Conservation (phyloP, 2,888 invertebrate species). For the Drosophila paramelanica region DNA sequence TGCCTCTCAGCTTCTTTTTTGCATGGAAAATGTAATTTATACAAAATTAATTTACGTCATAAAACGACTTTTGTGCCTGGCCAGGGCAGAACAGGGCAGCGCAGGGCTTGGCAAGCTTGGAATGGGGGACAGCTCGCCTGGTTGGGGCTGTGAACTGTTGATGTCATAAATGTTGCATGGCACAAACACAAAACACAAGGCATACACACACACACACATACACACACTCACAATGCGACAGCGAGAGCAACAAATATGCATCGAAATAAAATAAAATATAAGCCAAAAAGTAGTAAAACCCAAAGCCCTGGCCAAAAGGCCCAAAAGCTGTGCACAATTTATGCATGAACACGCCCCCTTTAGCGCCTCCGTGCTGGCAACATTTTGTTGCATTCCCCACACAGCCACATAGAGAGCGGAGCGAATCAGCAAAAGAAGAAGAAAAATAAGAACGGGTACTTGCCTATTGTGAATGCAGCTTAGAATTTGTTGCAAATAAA, state of each 20-base stretch:
- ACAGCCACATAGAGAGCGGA: conserved; percentile 15
- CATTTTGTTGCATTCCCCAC: conserved; percentile 68
- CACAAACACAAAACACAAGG: conserved; percentile 31
- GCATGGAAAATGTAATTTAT: conserved; percentile 68
- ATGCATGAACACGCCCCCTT: conserved; percentile 66
- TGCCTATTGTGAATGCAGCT: conserved; percentile 79
- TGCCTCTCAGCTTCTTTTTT: conserved; percentile 39
- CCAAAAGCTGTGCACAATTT: conserved; percentile 77
- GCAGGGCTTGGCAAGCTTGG: neutral
- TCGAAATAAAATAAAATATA: conserved; percentile 77
- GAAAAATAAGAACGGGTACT: conserved; percentile 2
- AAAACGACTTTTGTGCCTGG: conserved; percentile 50
- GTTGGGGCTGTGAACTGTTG: conserved; percentile 43
- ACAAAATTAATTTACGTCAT: conserved; percentile 76
- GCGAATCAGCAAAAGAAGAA: neutral
- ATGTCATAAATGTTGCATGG: conserved; percentile 76
- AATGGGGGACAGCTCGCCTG: conserved; percentile 1
- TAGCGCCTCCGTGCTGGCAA: conserved; percentile 34
- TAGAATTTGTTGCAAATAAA: conserved; percentile 79
- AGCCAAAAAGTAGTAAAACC: conserved; percentile 73
- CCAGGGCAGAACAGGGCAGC: neutral
- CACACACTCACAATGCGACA: conserved; percentile 5
- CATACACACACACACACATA: conserved; percentile 17
- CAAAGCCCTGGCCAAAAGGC: conserved; percentile 70
- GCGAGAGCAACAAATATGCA: conserved; percentile 59